Evolutionary conservation across 2,797 vertebrate species (phyloP), one percentile per base, ranked within the genome.

Genomic region (Muraenolepis orangiensis): DNA sequence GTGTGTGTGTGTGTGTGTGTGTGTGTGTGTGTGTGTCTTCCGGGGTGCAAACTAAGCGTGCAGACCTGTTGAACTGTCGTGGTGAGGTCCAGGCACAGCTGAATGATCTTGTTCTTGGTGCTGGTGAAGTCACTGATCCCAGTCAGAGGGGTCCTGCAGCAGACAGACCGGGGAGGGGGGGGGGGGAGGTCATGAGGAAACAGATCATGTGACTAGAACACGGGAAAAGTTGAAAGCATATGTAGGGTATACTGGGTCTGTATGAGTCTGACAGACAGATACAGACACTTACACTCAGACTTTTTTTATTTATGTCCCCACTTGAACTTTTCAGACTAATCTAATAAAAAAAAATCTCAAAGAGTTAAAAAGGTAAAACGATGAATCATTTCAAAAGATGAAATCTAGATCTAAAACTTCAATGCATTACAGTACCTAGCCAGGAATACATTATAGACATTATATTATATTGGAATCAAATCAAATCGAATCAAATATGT

Each of bases 91-190:
- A 99, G 91, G 90, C 98, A 99, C 73, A 99, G 94, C 81, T 99
- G 97, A 91, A 99, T 99, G 89, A 99, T 97, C 92, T 97, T 97
- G 92, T 98, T 99, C 95, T 98, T 99, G 75, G 95, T 98, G 82
- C 93, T 84, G 42, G 96, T 96, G 90, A 98, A 98, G 88, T 99
- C 97, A 71, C 96, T 96, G 89, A 99, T 96, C 79, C 97, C 97
- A 61, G 96, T 96, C 89, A 99, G 94, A 0, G 97, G 97, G 7
- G 97, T 95, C 92, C 98, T 99, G 86, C 13, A 84, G 88, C 26
- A 64, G 74, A 61, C 28, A 18, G 11, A 42, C n/a, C 29, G 69
- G n/a, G n/a, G n/a, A n/a, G n/a, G n/a, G n/a, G n/a, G n/a, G n/a
- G n/a, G n/a, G n/a, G n/a, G 64, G 28, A 31, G 30, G 29, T 26